Evolutionary conservation across 2,797 vertebrate species (phyloP).

Genomic region (Eremophila alpestris): DNA sequence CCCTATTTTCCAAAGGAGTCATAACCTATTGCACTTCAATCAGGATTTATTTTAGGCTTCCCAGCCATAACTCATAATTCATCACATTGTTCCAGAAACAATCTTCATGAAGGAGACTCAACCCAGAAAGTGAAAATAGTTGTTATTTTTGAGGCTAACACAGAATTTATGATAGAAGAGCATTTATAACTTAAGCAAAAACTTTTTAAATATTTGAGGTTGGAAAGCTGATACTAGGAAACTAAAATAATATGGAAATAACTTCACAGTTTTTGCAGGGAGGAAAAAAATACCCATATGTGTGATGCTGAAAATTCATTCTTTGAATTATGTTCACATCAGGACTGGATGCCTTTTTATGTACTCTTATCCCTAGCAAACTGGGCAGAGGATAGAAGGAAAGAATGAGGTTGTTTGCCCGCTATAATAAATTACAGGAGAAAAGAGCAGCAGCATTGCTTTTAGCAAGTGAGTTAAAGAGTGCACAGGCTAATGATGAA

Average conservation of each 20-base stretch:
- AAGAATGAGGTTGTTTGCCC: background rate
- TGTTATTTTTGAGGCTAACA: background rate
- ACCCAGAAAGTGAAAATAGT: background rate
- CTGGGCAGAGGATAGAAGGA: background rate
- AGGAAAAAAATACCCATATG: background rate
- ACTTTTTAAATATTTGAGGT: background rate
- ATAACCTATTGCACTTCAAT: background rate
- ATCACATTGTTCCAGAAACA: background rate
- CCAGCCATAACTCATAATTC: background rate
- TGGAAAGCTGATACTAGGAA: background rate
- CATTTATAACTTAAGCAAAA: background rate
- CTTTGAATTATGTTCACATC: background rate
- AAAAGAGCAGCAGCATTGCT: background rate
- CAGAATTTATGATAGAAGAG: background rate
- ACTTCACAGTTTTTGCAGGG: background rate
- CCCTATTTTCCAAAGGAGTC: background rate
- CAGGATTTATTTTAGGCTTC: constrained; percentile 27
- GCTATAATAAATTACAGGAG: background rate
- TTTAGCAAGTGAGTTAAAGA: background rate
- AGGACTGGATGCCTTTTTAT: background rate
- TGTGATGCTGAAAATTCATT: background rate
- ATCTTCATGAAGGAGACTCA: background rate
- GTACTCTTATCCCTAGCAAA: background rate
- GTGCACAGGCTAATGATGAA: background rate
- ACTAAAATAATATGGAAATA: background rate